Evolutionary conservation across 2,888 invertebrate genomes (phyloP).

Genomic region (Chydorus sphaericus): DNA sequence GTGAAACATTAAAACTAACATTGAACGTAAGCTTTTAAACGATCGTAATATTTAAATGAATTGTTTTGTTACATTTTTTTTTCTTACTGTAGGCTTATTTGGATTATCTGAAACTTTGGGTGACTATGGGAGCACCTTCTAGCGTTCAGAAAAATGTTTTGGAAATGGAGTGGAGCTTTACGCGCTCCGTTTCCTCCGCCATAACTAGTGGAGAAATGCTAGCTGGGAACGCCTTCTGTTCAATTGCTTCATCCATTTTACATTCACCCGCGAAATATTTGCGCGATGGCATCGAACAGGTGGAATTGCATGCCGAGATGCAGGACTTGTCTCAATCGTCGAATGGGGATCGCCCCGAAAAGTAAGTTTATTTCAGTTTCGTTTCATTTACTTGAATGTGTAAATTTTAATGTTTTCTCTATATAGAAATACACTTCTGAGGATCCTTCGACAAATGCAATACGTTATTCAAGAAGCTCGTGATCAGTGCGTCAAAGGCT

Average conservation of each 20-base stretch:
- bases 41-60: neutral
- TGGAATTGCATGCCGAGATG: too few species aligned
- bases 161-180: constrained; percentile 79
- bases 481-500: constrained; percentile 50
- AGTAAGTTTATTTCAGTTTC: constrained; percentile 29
- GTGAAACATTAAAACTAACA: constrained; percentile 55
- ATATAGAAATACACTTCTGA: constrained; percentile 37
- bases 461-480: constrained; percentile 30
- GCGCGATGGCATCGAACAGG: constrained; percentile 4
- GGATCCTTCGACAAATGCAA: constrained; percentile 63
- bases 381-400: neutral
- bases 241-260: constrained; percentile 24
- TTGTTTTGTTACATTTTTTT: neutral
- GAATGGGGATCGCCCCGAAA: neutral
- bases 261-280: neutral
- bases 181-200: constrained; percentile 58
- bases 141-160: constrained; percentile 36
- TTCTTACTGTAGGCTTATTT: constrained; percentile 53
- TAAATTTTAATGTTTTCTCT: neutral
- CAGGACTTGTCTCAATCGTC: too few species aligned
- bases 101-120: constrained; percentile 71
- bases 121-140: constrained; percentile 36
- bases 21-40: constrained; percentile 40
- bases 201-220: constrained; percentile 56
- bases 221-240: constrained; percentile 56